phyloP scores from a whole-genome alignment of 2,113 vertebrate species.

The Callionymus lyra region DNA sequence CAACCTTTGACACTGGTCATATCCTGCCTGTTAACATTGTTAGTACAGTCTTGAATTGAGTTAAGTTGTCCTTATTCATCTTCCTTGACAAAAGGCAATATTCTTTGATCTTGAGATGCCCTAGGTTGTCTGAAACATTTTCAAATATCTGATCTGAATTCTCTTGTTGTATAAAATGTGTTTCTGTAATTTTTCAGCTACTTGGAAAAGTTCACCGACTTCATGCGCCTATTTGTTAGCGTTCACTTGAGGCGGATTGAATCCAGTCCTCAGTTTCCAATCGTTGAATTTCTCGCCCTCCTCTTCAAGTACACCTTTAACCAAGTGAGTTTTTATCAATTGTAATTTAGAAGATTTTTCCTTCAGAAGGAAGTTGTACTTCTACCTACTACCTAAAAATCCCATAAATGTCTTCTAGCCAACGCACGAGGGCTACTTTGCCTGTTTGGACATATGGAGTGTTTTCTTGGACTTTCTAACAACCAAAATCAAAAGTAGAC shows the following conservation, averaged over 20 bases:
- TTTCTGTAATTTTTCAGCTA: slow-evolving; percentile 72
- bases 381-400: neutral
- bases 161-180: slow-evolving; percentile 1
- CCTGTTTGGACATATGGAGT: slow-evolving; percentile 96
- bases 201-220: slow-evolving; percentile 97
- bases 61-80: no score
- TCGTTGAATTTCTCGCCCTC: slow-evolving; percentile 90
- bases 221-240: slow-evolving; percentile 92
- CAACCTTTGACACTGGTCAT: no score
- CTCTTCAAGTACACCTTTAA: slow-evolving; percentile 98
- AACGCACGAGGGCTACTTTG: slow-evolving; percentile 94
- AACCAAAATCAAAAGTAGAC: slow-evolving; percentile 90
- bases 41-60: no score
- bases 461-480: slow-evolving; percentile 96
- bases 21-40: no score
- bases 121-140: no score
- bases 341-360: neutral
- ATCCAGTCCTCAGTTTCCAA: slow-evolving; percentile 90
- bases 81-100: no score
- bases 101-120: no score
- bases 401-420: slow-evolving; percentile 64
- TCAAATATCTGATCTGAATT: no score
- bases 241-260: slow-evolving; percentile 93
- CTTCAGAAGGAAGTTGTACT: neutral
- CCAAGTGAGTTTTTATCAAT: slow-evolving; percentile 68